Evolutionary conservation across 2,113 vertebrate species (phyloP).

Genomic region (Perca flavescens): DNA sequence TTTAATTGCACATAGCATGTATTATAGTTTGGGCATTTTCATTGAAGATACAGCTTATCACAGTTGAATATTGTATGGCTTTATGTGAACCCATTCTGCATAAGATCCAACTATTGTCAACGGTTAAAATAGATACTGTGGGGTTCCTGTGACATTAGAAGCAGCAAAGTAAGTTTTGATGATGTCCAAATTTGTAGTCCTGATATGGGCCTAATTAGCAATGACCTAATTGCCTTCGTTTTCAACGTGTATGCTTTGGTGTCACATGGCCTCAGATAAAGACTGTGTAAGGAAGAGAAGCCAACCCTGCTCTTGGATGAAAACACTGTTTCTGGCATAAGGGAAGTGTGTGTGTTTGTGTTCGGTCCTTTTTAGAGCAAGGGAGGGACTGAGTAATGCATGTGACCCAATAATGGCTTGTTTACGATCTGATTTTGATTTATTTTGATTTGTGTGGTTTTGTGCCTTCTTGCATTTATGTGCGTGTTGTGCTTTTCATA

Average conservation of each 20-base stretch:
- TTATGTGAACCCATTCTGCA: conserved; percentile 13
- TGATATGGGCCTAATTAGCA: conserved; percentile 31
- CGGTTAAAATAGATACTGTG: background rate
- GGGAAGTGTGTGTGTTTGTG: background rate
- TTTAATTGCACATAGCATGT: conserved; percentile 7
- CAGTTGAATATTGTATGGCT: background rate
- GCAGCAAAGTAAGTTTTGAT: conserved; percentile 37
- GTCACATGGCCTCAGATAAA: conserved; percentile 59
- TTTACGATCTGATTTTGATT: conserved; percentile 44
- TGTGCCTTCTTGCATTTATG: background rate
- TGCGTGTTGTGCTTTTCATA: conserved; percentile 16
- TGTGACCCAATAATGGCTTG: conserved; percentile 51
- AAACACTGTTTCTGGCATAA: conserved; percentile 41
- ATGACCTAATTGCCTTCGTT: conserved; percentile 61
- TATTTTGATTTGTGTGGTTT: conserved; percentile 26
- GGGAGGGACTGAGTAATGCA: conserved; percentile 59
- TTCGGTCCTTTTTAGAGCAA: conserved; percentile 58
- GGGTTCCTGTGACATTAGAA: conserved; percentile 18
- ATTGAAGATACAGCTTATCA: conserved; percentile 38
- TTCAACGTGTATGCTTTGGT: conserved; percentile 54
- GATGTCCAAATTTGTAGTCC: conserved; percentile 33
- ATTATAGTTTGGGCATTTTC: conserved; percentile 23
- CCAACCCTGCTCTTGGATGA: conserved; percentile 28
- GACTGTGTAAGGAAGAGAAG: conserved; percentile 28
- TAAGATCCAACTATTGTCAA: conserved; percentile 24